Conservation (phyloP, 2,888 invertebrate species). For the Polydrusus pterygomalis region DNA sequence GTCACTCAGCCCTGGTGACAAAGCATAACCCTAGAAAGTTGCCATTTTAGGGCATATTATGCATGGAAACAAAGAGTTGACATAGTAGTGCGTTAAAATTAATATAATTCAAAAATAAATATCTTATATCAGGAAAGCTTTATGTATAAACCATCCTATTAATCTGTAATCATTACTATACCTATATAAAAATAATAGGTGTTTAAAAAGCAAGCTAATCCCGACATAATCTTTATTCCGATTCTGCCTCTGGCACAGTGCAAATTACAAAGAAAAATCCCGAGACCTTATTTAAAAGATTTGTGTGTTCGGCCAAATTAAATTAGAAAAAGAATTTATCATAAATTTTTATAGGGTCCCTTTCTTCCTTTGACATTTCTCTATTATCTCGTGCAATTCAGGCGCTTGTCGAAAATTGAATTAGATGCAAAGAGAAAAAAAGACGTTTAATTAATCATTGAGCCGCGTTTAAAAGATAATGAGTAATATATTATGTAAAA, state of each 20-base stretch:
- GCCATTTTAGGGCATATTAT: too few species aligned
- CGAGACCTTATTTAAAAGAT: slow-evolving; percentile 22
- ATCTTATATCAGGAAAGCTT: too few species aligned
- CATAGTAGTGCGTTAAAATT: too few species aligned
- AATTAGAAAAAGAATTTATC: slow-evolving; percentile 41
- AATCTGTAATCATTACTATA: background rate
- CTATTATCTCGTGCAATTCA: slow-evolving; percentile 42
- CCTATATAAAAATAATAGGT: background rate
- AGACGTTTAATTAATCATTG: slow-evolving; percentile 9
- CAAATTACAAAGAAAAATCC: slow-evolving; percentile 17
- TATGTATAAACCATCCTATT: too few species aligned
- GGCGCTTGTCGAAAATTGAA: slow-evolving; percentile 41
- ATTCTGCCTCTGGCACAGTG: slow-evolving; percentile 8
- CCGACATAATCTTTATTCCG: background rate
- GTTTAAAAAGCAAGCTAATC: background rate
- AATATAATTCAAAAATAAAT: too few species aligned
- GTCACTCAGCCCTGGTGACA: too few species aligned
- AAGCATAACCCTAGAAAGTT: too few species aligned
- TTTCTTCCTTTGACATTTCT: slow-evolving; percentile 46
- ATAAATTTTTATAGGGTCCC: slow-evolving; percentile 40
- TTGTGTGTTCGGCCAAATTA: slow-evolving; percentile 36
- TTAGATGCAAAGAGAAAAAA: background rate
- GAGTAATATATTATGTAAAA: background rate
- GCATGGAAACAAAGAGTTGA: too few species aligned
- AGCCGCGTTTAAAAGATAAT: slow-evolving; percentile 6